phyloP scores from a whole-genome alignment of 2,888 invertebrate species.

The Ophraella communa region DNA sequence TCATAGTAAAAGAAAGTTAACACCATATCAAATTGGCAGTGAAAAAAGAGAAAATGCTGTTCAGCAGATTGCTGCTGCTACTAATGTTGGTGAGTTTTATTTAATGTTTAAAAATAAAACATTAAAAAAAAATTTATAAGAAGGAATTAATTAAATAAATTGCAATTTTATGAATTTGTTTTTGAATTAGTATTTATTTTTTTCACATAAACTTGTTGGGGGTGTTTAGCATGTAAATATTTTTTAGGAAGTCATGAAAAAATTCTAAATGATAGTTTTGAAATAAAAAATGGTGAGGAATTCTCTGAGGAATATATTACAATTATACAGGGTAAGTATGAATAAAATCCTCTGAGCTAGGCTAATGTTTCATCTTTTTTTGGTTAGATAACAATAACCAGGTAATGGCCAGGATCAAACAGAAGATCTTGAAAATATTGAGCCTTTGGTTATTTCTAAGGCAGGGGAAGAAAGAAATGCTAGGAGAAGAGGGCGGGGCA shows the following conservation, averaged over 20 bases:
- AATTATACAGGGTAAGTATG: no score
- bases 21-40: neutral
- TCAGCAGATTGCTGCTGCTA: no score
- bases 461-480: neutral
- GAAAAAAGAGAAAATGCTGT: neutral
- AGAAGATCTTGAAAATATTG: neutral
- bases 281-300: neutral
- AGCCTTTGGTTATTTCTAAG: neutral
- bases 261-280: neutral
- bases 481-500: neutral
- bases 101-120: neutral
- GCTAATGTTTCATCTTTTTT: neutral
- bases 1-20: neutral
- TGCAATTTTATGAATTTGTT: neutral
- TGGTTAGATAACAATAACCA: neutral
- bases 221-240: neutral
- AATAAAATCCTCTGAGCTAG: no score
- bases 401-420: neutral
- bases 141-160: neutral
- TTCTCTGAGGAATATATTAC: neutral
- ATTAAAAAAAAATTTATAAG: neutral
- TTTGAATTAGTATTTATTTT: neutral
- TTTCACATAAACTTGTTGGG: neutral
- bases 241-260: neutral
- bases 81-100: no score